Evolutionary conservation across 2,888 invertebrate genomes (phyloP), one percentile per base, ranked within the genome.

Genomic region (Hoplodrina blanda): DNA sequence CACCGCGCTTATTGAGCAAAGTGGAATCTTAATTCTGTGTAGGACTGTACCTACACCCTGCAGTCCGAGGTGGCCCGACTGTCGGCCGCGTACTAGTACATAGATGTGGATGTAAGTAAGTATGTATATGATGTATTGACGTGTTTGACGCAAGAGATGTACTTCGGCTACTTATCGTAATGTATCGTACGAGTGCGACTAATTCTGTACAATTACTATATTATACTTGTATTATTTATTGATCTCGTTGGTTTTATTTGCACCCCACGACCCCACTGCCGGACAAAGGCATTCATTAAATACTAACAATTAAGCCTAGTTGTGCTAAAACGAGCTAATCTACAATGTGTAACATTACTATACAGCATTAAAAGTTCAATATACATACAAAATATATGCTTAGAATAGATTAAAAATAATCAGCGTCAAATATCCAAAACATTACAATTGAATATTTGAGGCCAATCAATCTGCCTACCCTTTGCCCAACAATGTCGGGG

Each of bases 151-250:
- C 49, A 25, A 11, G 41, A 3, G 41, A 41, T 46, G 46, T 46
- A 46, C 46, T 46, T 46, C 46, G 46, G 6, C 46, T 6, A 46
- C 46, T 46, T 11, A 41, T 54, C 30, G 76, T 30, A 44, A 52
- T 25, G 44, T 46, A 52, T 76, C 53, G 54, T 13, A 3, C 41
- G 78, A 77, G 78, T 50, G 61, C 62, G 64, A 68, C 83, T 84
- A 82, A 86, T 67, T 83, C 46, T 46, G 46, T 91, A 90, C 88
- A 85, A 90, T 82, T 87, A 87, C 88, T 91, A 89, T 93, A 93
- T 89, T 93, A 93, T 89, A 93, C 92, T 89, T 91, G 88, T 91
- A 92, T 88, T 93, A 93, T 93, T 93, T 93, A 93, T 93, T 92
- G 90, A 92, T 60, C 0, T 19, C 4, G 2, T 19, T 55, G 50